Conservation (phyloP, 2,113 vertebrate species). For the Narcine bancroftii region DNA sequence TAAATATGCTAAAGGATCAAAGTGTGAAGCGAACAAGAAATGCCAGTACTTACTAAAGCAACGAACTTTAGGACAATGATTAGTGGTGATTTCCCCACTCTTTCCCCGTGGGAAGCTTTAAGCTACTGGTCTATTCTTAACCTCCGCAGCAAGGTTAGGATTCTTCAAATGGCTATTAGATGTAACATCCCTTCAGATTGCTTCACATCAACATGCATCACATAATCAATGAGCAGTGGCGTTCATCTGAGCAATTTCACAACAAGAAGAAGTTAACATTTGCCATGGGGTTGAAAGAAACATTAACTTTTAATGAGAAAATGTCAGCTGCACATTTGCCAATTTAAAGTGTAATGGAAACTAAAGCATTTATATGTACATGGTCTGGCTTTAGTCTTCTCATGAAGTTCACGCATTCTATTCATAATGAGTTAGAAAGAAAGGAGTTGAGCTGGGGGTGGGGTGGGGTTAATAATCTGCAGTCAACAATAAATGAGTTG, state of each 20-base stretch:
- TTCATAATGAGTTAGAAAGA: background rate
- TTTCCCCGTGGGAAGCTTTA: background rate
- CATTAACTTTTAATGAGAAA: background rate
- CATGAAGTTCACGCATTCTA: background rate
- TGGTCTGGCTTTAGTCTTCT: background rate
- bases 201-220: background rate
- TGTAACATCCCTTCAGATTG: background rate
- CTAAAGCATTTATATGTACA: too few relatives aligned
- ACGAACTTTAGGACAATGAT: background rate
- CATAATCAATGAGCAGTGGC: background rate
- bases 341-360: background rate
- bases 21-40: background rate
- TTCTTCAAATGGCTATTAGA: background rate
- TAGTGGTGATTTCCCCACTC: background rate
- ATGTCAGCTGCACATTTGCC: background rate
- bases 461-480: too few relatives aligned
- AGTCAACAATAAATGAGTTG: background rate
- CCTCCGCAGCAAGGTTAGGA: background rate
- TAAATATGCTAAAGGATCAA: background rate
- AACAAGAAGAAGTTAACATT: background rate
- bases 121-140: background rate
- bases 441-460: background rate
- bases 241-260: background rate
- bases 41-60: background rate
- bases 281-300: background rate